Evolutionary conservation across 2,888 invertebrate genomes (phyloP).

Genomic region (Acrobasis suavella): DNA sequence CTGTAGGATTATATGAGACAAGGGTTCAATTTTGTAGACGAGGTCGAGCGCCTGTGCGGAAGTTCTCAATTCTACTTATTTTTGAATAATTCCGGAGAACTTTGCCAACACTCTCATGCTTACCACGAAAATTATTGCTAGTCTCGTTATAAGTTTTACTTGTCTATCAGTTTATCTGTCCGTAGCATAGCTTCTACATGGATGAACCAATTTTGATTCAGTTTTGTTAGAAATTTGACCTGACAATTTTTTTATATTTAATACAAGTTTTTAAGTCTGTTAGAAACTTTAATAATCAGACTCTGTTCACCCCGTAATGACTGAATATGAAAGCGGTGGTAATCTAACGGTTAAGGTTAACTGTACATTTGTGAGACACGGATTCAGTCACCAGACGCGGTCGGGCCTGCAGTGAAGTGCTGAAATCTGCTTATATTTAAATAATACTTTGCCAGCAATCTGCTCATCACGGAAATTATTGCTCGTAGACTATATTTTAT

Average conservation of each 20-base stretch:
- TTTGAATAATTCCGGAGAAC: conserved; percentile 33
- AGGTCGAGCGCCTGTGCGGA: conserved; percentile 27
- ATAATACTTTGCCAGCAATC: conserved; percentile 29
- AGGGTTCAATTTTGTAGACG: background rate
- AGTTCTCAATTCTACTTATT: conserved; percentile 34
- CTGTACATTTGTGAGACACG: no score
- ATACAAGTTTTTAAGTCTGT: no score
- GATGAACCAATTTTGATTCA: no score
- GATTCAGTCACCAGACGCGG: background rate
- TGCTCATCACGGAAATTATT: conserved; percentile 30
- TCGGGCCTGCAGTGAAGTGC: conserved; percentile 33
- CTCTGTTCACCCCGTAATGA: no score
- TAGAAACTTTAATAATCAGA: no score
- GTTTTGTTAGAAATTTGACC: no score
- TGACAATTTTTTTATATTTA: no score
- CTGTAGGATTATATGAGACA: no score
- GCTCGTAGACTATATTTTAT: background rate
- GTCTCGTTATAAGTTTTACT: background rate
- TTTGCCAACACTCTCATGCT: conserved; percentile 27
- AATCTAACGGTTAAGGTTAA: no score
- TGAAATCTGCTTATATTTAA: conserved; percentile 34
- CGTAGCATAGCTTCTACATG: no score
- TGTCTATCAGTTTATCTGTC: no score
- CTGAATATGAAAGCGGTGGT: no score
- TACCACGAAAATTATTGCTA: conserved; percentile 27